Base-by-base conservation (phyloP, 2,113 vertebrate species). In the Calyptommatus sinebrachiatus region DNA sequence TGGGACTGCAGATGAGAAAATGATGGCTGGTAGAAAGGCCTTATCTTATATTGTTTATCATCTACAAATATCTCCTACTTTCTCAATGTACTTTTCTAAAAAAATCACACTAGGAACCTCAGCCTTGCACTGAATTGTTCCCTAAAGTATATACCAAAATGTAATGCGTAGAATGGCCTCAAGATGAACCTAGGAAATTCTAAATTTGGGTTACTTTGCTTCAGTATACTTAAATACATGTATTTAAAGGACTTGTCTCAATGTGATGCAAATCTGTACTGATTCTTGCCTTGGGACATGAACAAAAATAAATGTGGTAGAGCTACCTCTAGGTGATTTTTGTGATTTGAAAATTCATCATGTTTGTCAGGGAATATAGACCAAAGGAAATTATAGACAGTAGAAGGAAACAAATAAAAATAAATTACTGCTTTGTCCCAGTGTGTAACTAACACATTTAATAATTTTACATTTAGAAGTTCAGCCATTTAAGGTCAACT, bases 231-330 rank as follows among this genome's bases (percentile, higher is more conserved):
- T 28, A 62, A 61, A 53, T 28, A 46, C 29, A 46, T 62, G 46
- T 46, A 53, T 53, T 77, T 50, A 53, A 77, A 50, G 31, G 50
- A 20, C n/a, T 50, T 67, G 50, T 61, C 31, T 61, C 41, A 78
- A 60, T 61, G 67, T 70, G 77, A 78, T 61, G 77, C 67, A 78
- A 71, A 78, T 71, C 77, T 28, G 77, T 62, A 61, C 67, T 71
- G 67, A 71, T 78, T 61, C 29, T 57, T 69, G 48, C 76, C 66
- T 60, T 70, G 50, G 76, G 66, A 70, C 31, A 78, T 8, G 41
- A 70, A 57, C 10, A 22, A 60, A 67, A 78, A 78, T 20, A 78
- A 69, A 78, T 41, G 50, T 65, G 61, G 29, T 57, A 60, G 29
- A 60, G 71, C 41, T 71, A 62, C 53, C 77, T 78, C 67, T 71